Base-by-base conservation (phyloP, 1,140 invertebrate species). In the Tenebrio molitor region DNA sequence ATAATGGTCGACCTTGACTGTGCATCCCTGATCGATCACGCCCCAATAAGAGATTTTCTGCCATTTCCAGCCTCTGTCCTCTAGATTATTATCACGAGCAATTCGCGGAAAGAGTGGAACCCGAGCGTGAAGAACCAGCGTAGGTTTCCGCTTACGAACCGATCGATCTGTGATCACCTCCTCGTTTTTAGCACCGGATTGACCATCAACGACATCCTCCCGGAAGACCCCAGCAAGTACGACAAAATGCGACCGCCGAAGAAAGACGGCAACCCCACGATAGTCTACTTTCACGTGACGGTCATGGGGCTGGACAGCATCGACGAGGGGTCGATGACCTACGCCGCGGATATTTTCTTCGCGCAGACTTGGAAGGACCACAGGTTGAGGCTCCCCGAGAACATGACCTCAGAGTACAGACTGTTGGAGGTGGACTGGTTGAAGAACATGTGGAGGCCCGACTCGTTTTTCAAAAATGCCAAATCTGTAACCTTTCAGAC, bases 291-390 rank as follows among this genome's bases (percentile, higher is more conserved):
- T 84, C 95, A 96, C 81, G 95, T 97, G 0, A 96, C 95, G 0
- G 95, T 97, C 5, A 95, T 97, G 93, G 93, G 94, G 4, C 84
- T 96, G 41, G 95, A 97, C 84, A 96, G 94, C 8, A 96, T 97
- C 39, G 94, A 96, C 79, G 95, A 97, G 83, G 94, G 91, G 76
- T 96, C 94, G 6, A 97, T 97, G 95, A 96, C 94, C 0, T 96
- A 95, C 74, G 93, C 93, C 0, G 93, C 93, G 0, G 94, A 96
- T 78, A 95, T 96, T 79, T 96, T 96, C 82, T 95, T 96, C 79
- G 94, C 93, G 12, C 94, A 96, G 85, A 95, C 92, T 2, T 95
- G 94, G 94, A 94, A 95, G 80, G 95, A 96, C 81, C 91, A 94
- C 81, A 87, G 94, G 16, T 85, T 96, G n/a, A 86, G 93, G 39